Evolutionary conservation across 2,888 invertebrate species (phyloP), one percentile per base, ranked within the genome.

Genomic region (Pediacus dermestoides): DNA sequence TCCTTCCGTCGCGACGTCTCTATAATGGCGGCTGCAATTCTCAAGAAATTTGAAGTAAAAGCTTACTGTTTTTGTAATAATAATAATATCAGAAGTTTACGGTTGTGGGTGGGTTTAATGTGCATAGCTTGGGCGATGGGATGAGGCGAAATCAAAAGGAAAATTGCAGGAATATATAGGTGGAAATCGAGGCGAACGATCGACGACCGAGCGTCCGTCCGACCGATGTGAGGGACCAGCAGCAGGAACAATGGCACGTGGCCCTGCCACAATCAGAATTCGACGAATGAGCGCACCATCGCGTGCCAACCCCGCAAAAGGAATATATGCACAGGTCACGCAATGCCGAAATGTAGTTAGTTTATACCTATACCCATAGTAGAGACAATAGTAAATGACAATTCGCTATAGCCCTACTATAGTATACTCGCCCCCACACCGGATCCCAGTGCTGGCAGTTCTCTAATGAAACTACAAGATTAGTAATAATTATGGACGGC

Each of bases 211-310:
- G 41, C 35, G 26, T n/a, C n/a, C n/a, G n/a, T n/a, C n/a, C n/a
- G n/a, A n/a, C n/a, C n/a, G n/a, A n/a, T n/a, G n/a, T 8, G 35
- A 34, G 34, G 44, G 38, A 40, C 10, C n/a, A n/a, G 8, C 10
- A 23, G 46, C 47, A 50, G 56, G 57, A 61, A 62, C 57, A 61
- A 56, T 58, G 62, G 61, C 61, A 61, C 62, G 62, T 60, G 60
- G 58, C 58, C 54, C 57, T 57, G 42, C 59, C 61, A 59, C 63
- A 63, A 63, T 63, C 63, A 61, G 60, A 62, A 63, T 62, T 61
- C 60, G 58, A 56, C 58, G 60, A 61, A 60, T 50, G 60, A 58
- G 58, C 59, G 59, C 54, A 35, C 57, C 56, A 61, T 63, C 60
- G 63, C 63, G 63, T 61, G 63, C 58, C 56, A 47, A 53, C 53